Evolutionary conservation across 2,113 vertebrate species (phyloP).

Genomic region (Ochotona curzoniae): DNA sequence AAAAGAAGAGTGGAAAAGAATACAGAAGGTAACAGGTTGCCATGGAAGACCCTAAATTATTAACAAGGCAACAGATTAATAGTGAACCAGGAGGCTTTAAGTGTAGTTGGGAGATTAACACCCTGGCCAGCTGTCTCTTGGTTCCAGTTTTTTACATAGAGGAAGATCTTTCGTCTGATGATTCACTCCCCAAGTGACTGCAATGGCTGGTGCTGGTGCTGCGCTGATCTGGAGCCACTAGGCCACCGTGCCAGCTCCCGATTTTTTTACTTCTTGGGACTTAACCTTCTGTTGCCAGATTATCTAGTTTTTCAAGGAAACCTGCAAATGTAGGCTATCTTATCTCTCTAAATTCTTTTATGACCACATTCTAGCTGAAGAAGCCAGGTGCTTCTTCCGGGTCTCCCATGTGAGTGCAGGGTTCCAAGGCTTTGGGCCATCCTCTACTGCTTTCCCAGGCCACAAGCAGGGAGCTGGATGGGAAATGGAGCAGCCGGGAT

Average conservation of each 20-base stretch:
- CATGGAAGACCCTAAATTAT: not conserved
- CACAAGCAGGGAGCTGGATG: too few species aligned
- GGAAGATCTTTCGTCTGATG: too few species aligned
- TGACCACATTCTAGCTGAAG: too few species aligned
- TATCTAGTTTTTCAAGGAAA: conserved; percentile 16
- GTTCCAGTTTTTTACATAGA: not conserved
- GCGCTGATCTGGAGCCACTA: too few species aligned
- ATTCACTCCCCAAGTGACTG: too few species aligned
- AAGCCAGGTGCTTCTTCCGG: too few species aligned
- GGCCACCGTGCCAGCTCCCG: too few species aligned
- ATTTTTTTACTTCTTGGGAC: not conserved
- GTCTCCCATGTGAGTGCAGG: too few species aligned
- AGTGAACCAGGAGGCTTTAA: not conserved
- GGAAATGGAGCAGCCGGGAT: too few species aligned
- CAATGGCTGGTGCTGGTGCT: too few species aligned
- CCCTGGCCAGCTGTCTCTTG: not conserved
- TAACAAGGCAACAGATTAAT: not conserved
- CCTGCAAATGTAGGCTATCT: conserved; percentile 21
- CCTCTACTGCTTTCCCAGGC: too few species aligned
- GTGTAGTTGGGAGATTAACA: not conserved
- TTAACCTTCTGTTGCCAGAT: not conserved
- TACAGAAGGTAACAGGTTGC: not conserved
- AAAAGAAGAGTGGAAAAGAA: not conserved
- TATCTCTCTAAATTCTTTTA: not conserved
- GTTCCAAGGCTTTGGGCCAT: too few species aligned